Evolutionary conservation across 2,888 invertebrate genomes (phyloP).

Genomic region (Hirudinaria manillensis): DNA sequence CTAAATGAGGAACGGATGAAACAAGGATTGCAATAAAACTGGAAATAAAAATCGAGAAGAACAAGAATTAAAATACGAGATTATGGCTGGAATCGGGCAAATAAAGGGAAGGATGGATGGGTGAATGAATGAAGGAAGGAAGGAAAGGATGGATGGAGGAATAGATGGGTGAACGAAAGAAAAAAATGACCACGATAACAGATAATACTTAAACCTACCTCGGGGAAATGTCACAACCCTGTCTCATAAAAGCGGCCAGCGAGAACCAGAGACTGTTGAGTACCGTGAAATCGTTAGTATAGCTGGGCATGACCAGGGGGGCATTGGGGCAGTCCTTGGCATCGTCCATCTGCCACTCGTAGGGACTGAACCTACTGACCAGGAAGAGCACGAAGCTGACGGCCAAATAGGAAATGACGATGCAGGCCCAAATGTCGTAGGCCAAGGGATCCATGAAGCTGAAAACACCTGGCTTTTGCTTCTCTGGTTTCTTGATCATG

Average conservation of each 20-base stretch:
- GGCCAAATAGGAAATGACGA: slow-evolving; percentile 80
- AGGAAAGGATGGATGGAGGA: not conserved
- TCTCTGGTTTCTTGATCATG: slow-evolving; percentile 87
- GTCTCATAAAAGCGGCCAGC: slow-evolving; percentile 91
- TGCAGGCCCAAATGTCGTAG: slow-evolving; percentile 90
- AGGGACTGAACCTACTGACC: slow-evolving; percentile 91
- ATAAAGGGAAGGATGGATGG: not conserved
- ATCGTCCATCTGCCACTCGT: slow-evolving; percentile 74
- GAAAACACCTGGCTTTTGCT: slow-evolving; percentile 88
- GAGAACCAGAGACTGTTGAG: slow-evolving; percentile 93
- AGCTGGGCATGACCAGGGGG: slow-evolving; percentile 38
- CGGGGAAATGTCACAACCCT: slow-evolving; percentile 89
- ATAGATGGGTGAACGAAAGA: not conserved
- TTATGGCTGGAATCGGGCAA: not conserved
- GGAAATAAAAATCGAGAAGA: no score
- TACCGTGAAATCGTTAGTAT: slow-evolving; percentile 61
- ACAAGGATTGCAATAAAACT: no score
- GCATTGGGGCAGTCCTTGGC: slow-evolving; percentile 26
- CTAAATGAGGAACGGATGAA: no score
- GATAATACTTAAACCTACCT: slow-evolving; percentile 58
- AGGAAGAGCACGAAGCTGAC: slow-evolving; percentile 94
- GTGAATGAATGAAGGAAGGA: slow-evolving; percentile 11
- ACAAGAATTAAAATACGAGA: not conserved
- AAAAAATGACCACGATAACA: not conserved
- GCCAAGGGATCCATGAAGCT: slow-evolving; percentile 94